Conservation (phyloP, 1,140 invertebrate species). For the Caenorhabditis elegans region WBcel235 BX284605.5:9192501-9193000, state of each 20-base stretch:
- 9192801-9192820: neutral
- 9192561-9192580: neutral
- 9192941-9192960: slow-evolving; percentile 23
- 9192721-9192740: neutral
- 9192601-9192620: too few species aligned
- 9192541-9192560: neutral
- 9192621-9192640: too few species aligned
- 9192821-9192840: neutral
- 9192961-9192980: slow-evolving; percentile 60
- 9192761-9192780: neutral
- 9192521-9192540: neutral
- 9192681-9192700: too few species aligned
- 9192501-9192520: neutral
- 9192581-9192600: neutral
- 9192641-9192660: neutral
- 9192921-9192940: neutral
- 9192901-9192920: too few species aligned
- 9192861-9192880: slow-evolving; percentile 11
- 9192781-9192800: neutral
- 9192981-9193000: slow-evolving; percentile 56
- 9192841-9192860: neutral
- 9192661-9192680: neutral
- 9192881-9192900: neutral
- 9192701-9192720: too few species aligned
- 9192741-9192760: neutral